Conservation (phyloP, 2,888 invertebrate species). For the Mactromeris polynyma region DNA sequence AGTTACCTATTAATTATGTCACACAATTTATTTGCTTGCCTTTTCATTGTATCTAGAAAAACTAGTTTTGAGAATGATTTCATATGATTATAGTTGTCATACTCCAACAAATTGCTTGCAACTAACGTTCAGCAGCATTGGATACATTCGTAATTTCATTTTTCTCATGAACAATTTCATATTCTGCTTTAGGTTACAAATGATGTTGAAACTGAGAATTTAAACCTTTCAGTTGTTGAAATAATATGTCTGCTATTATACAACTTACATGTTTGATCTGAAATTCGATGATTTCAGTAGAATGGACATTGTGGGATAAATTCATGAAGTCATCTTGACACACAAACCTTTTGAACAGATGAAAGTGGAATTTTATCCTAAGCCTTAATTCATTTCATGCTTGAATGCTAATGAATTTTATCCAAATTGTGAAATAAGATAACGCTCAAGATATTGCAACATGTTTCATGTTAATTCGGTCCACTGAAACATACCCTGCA, state of each 20-base stretch:
- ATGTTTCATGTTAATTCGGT: not conserved
- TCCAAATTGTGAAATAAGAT: not conserved
- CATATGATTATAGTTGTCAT: not conserved
- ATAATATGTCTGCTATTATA: not conserved
- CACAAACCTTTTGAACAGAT: not conserved
- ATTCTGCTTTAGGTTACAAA: not conserved
- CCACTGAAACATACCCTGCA: not conserved
- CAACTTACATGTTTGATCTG: not conserved
- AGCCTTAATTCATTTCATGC: conserved; percentile 1
- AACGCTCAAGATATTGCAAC: not conserved
- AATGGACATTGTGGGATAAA: not conserved
- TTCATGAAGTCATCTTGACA: not conserved
- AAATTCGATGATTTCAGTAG: not conserved
- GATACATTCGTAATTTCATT: not conserved
- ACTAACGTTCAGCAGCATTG: not conserved
- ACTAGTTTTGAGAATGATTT: not conserved
- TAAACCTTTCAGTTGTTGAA: conserved; percentile 10
- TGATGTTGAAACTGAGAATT: not conserved
- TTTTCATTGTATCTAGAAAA: not conserved
- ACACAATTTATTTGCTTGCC: not conserved
- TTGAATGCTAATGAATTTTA: conserved; percentile 7
- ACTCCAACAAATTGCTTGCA: not conserved
- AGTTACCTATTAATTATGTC: not conserved
- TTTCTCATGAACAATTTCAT: conserved; percentile 3
- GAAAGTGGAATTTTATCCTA: not conserved